Evolutionary conservation across 1,140 invertebrate species (phyloP), one percentile per base, ranked within the genome.

Genomic region (Trichonephila inaurata): DNA sequence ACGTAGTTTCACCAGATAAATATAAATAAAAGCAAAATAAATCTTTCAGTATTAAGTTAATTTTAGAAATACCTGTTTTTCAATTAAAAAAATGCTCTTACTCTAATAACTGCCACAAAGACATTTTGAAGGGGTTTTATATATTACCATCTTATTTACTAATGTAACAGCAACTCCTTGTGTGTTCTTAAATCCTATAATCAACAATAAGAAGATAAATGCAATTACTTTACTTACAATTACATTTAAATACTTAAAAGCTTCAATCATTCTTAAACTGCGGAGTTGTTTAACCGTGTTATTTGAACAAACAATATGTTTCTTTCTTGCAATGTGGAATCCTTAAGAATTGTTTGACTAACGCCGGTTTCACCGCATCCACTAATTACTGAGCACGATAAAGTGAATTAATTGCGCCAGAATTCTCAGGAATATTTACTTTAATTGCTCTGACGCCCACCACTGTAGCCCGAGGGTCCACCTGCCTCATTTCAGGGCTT

Each of bases 401-500:
- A 33, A 77, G 72, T 77, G 72, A 77, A 77, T 77, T 77, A 77
- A 77, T 77, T 77, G 72, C 28, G 18, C 28, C 72, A 10, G 12
- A 77, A 28, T 77, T 77, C 72, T 4, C 33, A 1, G 16, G 72
- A 40, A 40, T 77, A 77, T 77, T 77, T 77, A 40, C 33, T 77
- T 77, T 77, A 77, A 77, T 77, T 77, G 72, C 33, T 77, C 72
- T 33, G 28, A 19, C 18, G 28, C 72, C 10, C 28, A 33, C 28
- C 5, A 1, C 5, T 33, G 72, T 6, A 77, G 72, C 72, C 33
- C 72, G 16, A 24, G 72, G 72, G 24, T 40, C 24, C 72, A 77
- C 72, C 33, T 77, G 72, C 72, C 16, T 33, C 72, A 40, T 77
- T 77, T 77, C 72, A 77, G 72, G 51, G 33, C 72, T 77, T 77